phyloP scores from a whole-genome alignment of 2,113 vertebrate species.

The Zosterops lateralis region DNA sequence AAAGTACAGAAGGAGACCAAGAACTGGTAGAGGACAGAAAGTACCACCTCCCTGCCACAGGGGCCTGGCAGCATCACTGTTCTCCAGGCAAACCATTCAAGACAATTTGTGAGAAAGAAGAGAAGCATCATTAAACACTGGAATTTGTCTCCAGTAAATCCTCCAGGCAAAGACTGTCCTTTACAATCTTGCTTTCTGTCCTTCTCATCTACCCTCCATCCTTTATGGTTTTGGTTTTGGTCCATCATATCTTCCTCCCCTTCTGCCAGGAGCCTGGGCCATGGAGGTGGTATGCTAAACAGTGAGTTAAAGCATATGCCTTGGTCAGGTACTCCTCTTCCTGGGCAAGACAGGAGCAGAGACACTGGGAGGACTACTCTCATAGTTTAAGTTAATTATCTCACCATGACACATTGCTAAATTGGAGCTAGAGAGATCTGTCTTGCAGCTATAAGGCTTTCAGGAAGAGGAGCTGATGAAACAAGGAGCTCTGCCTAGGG shows the following conservation, averaged over 20 bases:
- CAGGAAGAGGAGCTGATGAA: background rate
- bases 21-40: background rate
- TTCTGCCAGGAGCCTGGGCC: background rate
- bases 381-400: background rate
- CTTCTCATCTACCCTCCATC: background rate
- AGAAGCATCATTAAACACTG: background rate
- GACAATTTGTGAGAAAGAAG: background rate
- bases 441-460: background rate
- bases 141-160: background rate
- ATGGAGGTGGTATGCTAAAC: background rate
- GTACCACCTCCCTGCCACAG: background rate
- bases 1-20: background rate
- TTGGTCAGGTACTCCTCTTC: background rate
- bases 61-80: background rate
- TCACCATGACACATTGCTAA: fast-evolving
- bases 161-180: background rate
- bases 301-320: background rate
- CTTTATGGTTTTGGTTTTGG: background rate
- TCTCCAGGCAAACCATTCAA: background rate
- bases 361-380: background rate
- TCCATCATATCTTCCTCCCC: background rate
- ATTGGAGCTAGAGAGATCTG: background rate
- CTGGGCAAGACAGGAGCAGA: background rate
- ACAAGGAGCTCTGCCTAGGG: background rate
- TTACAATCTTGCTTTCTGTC: background rate